phyloP scores from a whole-genome alignment of 2,797 vertebrate species.

The Anomalospiza imberbis region DNA sequence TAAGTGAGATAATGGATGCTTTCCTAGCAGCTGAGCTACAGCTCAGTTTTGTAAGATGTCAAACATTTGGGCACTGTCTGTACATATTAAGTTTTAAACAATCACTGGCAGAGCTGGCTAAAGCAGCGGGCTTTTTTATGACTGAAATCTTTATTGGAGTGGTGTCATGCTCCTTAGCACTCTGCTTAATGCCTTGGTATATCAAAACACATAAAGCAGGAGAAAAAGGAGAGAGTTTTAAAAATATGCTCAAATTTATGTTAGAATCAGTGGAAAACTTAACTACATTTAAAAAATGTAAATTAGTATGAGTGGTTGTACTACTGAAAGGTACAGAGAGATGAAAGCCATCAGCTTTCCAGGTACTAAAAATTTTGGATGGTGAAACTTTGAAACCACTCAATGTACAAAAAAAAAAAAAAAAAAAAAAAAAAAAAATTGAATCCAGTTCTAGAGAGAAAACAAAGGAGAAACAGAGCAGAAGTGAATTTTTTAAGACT shows the following conservation, averaged over 20 bases:
- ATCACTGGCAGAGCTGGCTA: not conserved
- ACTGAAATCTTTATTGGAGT: not conserved
- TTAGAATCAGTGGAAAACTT: not conserved
- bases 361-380: not conserved
- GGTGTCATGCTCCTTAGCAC: not conserved
- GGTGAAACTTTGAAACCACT: not conserved
- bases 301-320: not conserved
- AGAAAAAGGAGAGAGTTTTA: not conserved
- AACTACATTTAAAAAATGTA: not conserved
- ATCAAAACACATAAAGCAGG: not conserved
- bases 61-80: not conserved
- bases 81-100: not conserved
- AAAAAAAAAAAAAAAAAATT: too few species aligned
- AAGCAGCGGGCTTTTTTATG: not conserved
- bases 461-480: not conserved
- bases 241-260: not conserved
- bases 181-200: not conserved
- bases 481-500: not conserved
- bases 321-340: not conserved
- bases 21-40: not conserved
- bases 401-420: not conserved
- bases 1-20: not conserved
- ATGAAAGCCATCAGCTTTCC: not conserved
- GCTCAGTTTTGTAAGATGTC: not conserved
- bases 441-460: not conserved